Percentiles rank a stretch among this genome's conserved stretches.
phyloP scores from a whole-genome alignment of 2,797 vertebrate species.

The Tokudaia muenninki region DNA sequence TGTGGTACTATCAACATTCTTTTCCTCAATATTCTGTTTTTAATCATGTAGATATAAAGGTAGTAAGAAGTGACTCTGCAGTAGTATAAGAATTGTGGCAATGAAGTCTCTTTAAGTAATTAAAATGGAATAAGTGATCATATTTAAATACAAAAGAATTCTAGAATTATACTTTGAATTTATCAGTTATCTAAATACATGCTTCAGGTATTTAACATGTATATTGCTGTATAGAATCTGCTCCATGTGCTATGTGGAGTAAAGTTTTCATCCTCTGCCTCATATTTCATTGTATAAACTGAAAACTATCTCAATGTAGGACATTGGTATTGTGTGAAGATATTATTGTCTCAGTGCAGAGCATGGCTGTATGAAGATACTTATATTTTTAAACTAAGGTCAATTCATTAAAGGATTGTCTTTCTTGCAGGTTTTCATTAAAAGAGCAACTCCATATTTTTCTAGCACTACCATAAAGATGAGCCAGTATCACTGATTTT shows the following conservation, averaged over 20 bases:
- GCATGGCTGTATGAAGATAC: not conserved
- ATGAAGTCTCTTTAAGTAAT: not conserved
- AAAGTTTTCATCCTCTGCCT: not conserved
- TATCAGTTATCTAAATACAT: not conserved
- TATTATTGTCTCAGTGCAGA: too few relatives aligned
- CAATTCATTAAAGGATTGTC: not conserved
- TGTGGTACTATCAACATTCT: not conserved
- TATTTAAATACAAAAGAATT: not conserved
- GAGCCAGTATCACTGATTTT: not conserved
- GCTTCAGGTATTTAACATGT: not conserved
- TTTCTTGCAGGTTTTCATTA: not conserved
- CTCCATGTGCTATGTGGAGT: not conserved
- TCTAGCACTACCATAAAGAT: not conserved
- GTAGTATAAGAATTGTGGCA: not conserved
- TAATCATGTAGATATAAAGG: not conserved
- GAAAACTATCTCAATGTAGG: not conserved
- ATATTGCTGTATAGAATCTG: not conserved
- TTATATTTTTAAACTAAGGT: not conserved
- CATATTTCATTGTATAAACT: not conserved
- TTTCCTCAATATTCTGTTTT: not conserved
- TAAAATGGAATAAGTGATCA: not conserved
- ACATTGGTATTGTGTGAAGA: not conserved
- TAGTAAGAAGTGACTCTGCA: not conserved
- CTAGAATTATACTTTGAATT: not conserved
- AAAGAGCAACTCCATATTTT: not conserved